Evolutionary conservation across 2,888 invertebrate genomes (phyloP).

Genomic region (Cryptus viduatorius): DNA sequence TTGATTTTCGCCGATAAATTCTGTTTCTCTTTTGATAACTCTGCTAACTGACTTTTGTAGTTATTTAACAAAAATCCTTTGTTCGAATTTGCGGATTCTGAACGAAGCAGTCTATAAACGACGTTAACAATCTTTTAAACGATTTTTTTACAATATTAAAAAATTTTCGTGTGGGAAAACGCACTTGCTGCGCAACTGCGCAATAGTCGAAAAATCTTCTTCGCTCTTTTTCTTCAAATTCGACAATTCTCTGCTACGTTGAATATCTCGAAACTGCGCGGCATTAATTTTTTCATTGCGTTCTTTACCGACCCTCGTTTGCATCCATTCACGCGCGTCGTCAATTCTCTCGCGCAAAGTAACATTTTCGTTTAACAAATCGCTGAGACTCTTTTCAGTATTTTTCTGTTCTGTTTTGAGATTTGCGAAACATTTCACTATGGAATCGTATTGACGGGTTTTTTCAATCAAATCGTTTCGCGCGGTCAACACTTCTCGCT

Average conservation of each 20-base stretch:
- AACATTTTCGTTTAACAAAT: slow-evolving; percentile 73
- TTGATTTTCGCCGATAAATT: slow-evolving; percentile 64
- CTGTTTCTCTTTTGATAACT: slow-evolving; percentile 72
- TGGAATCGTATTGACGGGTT: slow-evolving; percentile 66
- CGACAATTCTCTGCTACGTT: slow-evolving; percentile 70
- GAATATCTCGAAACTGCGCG: slow-evolving; percentile 68
- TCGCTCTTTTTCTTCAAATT: slow-evolving; percentile 75
- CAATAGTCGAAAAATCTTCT: slow-evolving; percentile 71
- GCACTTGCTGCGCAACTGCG: slow-evolving; percentile 73
- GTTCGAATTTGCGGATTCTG: slow-evolving; percentile 75
- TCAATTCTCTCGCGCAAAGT: slow-evolving; percentile 73
- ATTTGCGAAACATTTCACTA: slow-evolving; percentile 68
- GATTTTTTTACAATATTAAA: background rate
- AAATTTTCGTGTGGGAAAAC: slow-evolving; percentile 10
- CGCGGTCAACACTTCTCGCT: slow-evolving; percentile 65
- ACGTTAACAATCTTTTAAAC: background rate
- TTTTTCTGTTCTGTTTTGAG: slow-evolving; percentile 72
- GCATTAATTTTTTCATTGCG: slow-evolving; percentile 69
- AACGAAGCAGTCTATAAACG: slow-evolving; percentile 71
- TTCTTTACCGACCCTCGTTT: slow-evolving; percentile 68
- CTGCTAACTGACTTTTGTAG: slow-evolving; percentile 74
- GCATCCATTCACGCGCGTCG: slow-evolving; percentile 73
- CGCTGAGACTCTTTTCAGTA: slow-evolving; percentile 71
- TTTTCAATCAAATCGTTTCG: slow-evolving; percentile 66
- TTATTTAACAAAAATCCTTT: slow-evolving; percentile 74